Percentiles rank a stretch among this genome's conserved stretches.
These are phyloP conservation scores for Urocitellus parryii DNA, from an alignment of 2,113 vertebrate genomes.

Conservation along the genomic window DNA sequence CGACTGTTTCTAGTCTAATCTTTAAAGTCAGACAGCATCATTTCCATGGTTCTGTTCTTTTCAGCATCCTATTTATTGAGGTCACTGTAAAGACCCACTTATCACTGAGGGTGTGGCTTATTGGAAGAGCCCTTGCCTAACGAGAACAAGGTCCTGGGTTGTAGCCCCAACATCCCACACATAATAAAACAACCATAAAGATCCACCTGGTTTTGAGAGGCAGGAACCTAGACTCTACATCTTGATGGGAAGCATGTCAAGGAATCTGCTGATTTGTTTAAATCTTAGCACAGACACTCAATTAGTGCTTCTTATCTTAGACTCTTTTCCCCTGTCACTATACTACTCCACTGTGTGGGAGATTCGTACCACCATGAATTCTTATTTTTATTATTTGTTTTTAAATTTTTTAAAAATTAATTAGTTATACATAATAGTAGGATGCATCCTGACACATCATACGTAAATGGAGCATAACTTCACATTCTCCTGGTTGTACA, in stretches of 20 bases:
- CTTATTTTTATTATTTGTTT: neutral
- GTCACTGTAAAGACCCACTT: neutral
- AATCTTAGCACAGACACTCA: neutral
- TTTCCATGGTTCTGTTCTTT: neutral
- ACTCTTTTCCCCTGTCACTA: neutral
- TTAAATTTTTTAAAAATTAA: too few species aligned
- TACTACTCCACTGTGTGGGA: neutral
- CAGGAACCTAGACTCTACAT: neutral
- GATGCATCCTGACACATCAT: too few species aligned
- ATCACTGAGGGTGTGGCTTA: too few species aligned
- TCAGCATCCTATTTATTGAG: neutral
- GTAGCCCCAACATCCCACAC: too few species aligned
- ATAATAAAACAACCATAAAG: neutral
- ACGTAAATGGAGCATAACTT: too few species aligned
- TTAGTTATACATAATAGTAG: too few species aligned
- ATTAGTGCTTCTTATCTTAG: neutral
- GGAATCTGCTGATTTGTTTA: neutral
- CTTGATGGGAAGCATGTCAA: neutral
- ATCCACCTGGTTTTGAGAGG: neutral
- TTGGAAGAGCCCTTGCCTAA: neutral
- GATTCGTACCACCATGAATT: neutral
- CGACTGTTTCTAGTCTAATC: neutral
- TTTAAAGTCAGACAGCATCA: neutral
- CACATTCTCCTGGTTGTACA: too few species aligned
- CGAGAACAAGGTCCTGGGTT: neutral